A percentile compares a stretch with the other conserved stretches of the same genome.
Evolutionary conservation across 2,797 vertebrate species (phyloP).

Genomic region (Xenops minutus): DNA sequence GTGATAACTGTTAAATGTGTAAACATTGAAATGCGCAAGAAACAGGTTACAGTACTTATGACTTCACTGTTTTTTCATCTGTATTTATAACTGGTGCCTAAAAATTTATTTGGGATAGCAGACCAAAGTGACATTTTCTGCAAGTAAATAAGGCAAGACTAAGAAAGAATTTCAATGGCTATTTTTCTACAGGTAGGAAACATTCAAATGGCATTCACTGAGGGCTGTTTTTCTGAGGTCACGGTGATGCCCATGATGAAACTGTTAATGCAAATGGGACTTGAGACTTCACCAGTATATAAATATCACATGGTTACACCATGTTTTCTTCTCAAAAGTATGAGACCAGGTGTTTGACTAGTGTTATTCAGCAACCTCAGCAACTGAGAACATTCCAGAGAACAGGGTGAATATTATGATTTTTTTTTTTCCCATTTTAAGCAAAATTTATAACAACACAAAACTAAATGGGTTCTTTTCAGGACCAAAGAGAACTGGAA

Average conservation of each 20-base stretch:
- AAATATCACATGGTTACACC: background rate
- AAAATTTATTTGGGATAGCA: background rate
- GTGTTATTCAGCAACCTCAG: background rate
- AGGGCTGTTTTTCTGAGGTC: background rate
- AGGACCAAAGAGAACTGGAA: background rate
- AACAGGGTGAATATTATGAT: background rate
- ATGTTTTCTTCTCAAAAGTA: background rate
- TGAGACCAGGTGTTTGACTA: background rate
- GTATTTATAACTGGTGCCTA: background rate
- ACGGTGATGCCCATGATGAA: background rate
- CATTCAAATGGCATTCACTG: background rate
- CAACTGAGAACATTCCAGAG: background rate
- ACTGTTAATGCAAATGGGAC: background rate
- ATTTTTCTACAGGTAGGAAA: background rate
- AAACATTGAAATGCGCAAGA: background rate
- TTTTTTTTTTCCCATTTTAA: background rate
- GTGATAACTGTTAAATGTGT: background rate
- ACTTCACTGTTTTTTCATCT: background rate
- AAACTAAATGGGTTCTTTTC: background rate
- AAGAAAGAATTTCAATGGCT: background rate
- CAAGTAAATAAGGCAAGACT: background rate
- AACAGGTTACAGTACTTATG: background rate
- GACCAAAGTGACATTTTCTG: background rate
- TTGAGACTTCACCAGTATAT: background rate
- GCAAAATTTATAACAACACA: background rate